Percentiles rank a stretch among this genome's conserved stretches.
These are phyloP conservation scores for Stratiomys singularior DNA, from an alignment of 2,888 invertebrate genomes.

Conservation along the genomic window DNA sequence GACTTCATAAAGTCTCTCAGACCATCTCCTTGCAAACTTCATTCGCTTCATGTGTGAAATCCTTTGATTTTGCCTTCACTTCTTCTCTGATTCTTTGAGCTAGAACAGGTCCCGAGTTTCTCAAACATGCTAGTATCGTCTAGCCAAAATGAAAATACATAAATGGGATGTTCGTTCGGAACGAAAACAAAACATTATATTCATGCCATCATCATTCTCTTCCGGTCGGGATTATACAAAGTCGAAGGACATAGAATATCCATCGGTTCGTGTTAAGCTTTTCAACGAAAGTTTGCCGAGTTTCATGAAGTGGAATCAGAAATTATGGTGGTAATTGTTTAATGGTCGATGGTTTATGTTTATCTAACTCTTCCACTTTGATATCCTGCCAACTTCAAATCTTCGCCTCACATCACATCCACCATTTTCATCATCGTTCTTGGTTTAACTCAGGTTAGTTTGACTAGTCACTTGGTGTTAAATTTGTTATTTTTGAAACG, in stretches of 20 bases:
- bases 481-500: neutral
- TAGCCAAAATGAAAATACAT: no score
- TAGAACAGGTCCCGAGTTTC: no score
- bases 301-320: slow-evolving; percentile 51
- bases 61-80: neutral
- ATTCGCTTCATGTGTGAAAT: neutral
- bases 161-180: no score
- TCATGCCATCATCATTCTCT: neutral
- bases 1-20: slow-evolving; percentile 2
- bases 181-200: no score
- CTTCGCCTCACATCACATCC: neutral
- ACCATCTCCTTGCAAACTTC: neutral
- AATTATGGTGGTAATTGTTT: slow-evolving; percentile 52
- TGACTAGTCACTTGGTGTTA: neutral
- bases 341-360: slow-evolving; percentile 48
- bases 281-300: slow-evolving; percentile 46
- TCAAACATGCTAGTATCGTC: no score
- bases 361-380: slow-evolving; percentile 31
- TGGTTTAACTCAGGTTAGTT: neutral
- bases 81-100: neutral
- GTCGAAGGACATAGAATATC: neutral
- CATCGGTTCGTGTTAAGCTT: slow-evolving; percentile 42
- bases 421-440: neutral
- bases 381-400: neutral
- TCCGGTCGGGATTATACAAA: neutral